A percentile compares a stretch with the other conserved stretches of the same genome.
Evolutionary conservation across 2,113 vertebrate genomes (phyloP).

Genomic region (Esox niger): DNA sequence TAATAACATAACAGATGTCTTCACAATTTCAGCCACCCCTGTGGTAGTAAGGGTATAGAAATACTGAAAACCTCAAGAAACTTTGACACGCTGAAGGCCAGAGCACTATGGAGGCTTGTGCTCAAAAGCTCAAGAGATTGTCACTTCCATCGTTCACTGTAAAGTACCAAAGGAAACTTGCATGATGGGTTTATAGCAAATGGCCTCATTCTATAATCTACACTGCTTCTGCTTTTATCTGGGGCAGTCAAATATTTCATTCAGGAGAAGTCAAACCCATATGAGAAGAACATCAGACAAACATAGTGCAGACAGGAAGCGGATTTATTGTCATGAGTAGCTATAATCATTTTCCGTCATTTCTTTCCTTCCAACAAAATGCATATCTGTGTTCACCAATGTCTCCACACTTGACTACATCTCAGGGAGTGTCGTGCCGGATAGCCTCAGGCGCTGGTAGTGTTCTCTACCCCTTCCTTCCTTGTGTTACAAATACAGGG

Average conservation of each 20-base stretch:
- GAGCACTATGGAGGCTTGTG: constrained; percentile 66
- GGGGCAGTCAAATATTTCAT: constrained; percentile 72
- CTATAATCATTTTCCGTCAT: constrained; percentile 63
- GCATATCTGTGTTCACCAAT: constrained; percentile 75
- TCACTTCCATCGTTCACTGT: constrained; percentile 74
- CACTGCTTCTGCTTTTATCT: constrained; percentile 76
- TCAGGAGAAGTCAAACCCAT: constrained; percentile 54
- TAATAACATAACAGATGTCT: constrained; percentile 99
- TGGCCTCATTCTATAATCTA: constrained; percentile 76
- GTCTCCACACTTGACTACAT: constrained; percentile 74
- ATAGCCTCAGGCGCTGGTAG: constrained; percentile 73
- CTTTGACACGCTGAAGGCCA: constrained; percentile 79
- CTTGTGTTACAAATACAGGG: constrained; percentile 55
- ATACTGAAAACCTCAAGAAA: constrained; percentile 81
- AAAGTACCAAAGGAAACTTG: constrained; percentile 83
- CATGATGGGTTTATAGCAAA: constrained; percentile 90
- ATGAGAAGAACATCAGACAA: constrained; percentile 59
- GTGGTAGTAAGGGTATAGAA: constrained; percentile 74
- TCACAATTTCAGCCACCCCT: constrained; percentile 81
- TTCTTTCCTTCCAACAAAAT: constrained; percentile 75
- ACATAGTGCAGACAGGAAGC: constrained; percentile 65
- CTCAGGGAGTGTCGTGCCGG: constrained; percentile 62
- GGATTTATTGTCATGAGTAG: constrained; percentile 79
- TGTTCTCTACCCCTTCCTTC: constrained; percentile 33
- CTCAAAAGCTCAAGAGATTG: constrained; percentile 74